phyloP scores from a whole-genome alignment of 2,113 vertebrate species.

The Kryptolebias marmoratus region DNA sequence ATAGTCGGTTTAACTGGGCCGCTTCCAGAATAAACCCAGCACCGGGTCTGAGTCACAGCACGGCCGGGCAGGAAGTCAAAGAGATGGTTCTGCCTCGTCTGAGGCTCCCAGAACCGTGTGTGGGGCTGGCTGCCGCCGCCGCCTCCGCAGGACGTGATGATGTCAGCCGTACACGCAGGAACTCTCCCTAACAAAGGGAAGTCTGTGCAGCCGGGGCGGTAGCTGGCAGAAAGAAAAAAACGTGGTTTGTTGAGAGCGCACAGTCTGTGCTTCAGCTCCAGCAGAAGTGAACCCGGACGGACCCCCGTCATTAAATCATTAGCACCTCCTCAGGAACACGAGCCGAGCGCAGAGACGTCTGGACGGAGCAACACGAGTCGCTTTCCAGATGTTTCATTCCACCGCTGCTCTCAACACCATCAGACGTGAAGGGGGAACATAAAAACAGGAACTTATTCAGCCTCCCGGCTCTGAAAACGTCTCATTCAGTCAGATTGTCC shows the following conservation, averaged over 20 bases:
- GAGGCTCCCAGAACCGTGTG: slow-evolving; percentile 77
- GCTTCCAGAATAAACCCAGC: slow-evolving; percentile 71
- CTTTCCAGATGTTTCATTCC: slow-evolving; percentile 21
- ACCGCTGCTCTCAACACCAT: neutral
- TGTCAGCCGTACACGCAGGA: slow-evolving; percentile 79
- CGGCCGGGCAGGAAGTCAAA: slow-evolving; percentile 55
- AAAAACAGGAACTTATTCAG: no score
- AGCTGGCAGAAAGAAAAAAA: slow-evolving; percentile 45
- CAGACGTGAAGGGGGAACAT: no score
- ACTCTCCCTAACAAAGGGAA: slow-evolving; percentile 82
- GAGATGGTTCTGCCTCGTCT: slow-evolving; percentile 49
- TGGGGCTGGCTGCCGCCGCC: slow-evolving; percentile 65
- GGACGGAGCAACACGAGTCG: neutral
- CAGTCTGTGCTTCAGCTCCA: slow-evolving; percentile 57
- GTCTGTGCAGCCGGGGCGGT: slow-evolving; percentile 78
- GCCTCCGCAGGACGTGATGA: slow-evolving; percentile 75
- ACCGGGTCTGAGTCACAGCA: slow-evolving; percentile 50
- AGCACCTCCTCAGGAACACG: slow-evolving; percentile 68
- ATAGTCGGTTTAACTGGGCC: slow-evolving; percentile 37
- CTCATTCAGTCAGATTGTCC: no score
- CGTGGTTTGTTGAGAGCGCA: slow-evolving; percentile 53
- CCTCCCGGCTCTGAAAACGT: no score
- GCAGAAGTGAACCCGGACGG: slow-evolving; percentile 53
- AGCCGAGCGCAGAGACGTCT: slow-evolving; percentile 38
- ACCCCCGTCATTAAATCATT: slow-evolving; percentile 76